Evolutionary conservation across 2,797 vertebrate species (phyloP).

Genomic region (Nothura maculosa): DNA sequence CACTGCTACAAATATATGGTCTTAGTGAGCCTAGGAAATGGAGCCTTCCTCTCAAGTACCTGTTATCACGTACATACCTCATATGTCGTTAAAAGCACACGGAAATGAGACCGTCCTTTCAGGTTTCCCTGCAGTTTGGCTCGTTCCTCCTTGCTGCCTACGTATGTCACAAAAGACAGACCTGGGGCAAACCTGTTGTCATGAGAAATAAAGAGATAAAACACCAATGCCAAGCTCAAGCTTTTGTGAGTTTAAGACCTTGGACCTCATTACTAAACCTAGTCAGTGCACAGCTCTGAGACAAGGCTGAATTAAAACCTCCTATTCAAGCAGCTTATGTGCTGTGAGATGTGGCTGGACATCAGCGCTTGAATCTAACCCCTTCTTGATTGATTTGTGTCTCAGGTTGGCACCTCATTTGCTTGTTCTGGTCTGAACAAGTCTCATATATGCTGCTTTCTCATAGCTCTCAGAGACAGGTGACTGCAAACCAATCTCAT

Average conservation of each 20-base stretch:
- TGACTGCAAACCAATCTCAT: background rate
- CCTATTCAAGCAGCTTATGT: background rate
- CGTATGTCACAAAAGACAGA: slow-evolving; percentile 86
- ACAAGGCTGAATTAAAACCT: background rate
- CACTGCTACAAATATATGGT: background rate
- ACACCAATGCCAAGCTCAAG: background rate
- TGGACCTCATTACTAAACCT: background rate
- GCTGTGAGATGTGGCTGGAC: background rate
- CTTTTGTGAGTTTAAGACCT: background rate
- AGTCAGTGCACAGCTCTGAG: background rate
- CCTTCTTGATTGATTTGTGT: background rate
- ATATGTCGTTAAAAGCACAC: slow-evolving; percentile 90
- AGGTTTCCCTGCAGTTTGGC: slow-evolving; percentile 82
- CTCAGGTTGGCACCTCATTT: background rate
- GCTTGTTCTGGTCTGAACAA: background rate
- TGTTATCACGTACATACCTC: slow-evolving; percentile 87
- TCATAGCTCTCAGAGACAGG: background rate
- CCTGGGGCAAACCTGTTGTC: slow-evolving; percentile 86
- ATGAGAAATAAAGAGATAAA: background rate
- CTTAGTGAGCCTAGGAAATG: background rate
- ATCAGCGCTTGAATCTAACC: background rate
- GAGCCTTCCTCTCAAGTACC: background rate
- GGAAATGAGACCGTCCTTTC: slow-evolving; percentile 66
- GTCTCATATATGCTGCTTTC: background rate
- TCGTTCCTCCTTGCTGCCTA: slow-evolving; percentile 88